Base-by-base conservation (phyloP, 2,797 vertebrate species). In the Antennarius maculatus region DNA sequence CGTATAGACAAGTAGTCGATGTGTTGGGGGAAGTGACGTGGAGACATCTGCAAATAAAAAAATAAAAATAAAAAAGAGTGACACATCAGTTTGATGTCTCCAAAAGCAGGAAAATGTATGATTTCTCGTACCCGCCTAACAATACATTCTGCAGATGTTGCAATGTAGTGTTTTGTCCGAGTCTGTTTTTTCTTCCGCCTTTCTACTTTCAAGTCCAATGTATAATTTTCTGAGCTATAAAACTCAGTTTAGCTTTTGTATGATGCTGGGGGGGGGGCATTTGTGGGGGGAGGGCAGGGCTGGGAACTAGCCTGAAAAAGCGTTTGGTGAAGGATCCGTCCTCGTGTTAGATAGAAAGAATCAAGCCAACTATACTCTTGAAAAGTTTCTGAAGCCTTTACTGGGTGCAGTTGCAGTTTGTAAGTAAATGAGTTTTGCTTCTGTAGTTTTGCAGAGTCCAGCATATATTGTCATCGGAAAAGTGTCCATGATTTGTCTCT, bases 61-160 rank as follows among this genome's bases (percentile, higher is more conserved):
- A 69, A 58, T 70, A 59, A 43, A 73, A 79, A 58, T 70, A 59
- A 43, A 73, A 77, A 78, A 81, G 64, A 80, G 68, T 43, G 64
- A 74, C 64, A 54, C 45, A 46, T 71, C 62, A 45, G 60, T 78
- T 77, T 75, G 83, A 81, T 77, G 74, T 86, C 83, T 94, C 92
- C 92, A 92, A 92, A 86, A 92, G 90, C 92, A 91, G 93, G 92
- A 94, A 93, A 92, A 73, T 84, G 74, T 79, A 80, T 87, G 28
- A 83, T 88, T 89, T 91, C 80, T 89, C 27, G 27, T 91, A 76
- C 78, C 75, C 71, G 87, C 88, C 90, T 68, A 66, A 87, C 83
- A 69, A 73, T 66, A 86, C 79, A 81, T 90, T 89, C 85, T 89
- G 78, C 86, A 89, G 86, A 83, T 88, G 86, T 91, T 93, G 92